Base-by-base conservation (phyloP, 2,888 invertebrate species). In the Metalampra italica region DNA sequence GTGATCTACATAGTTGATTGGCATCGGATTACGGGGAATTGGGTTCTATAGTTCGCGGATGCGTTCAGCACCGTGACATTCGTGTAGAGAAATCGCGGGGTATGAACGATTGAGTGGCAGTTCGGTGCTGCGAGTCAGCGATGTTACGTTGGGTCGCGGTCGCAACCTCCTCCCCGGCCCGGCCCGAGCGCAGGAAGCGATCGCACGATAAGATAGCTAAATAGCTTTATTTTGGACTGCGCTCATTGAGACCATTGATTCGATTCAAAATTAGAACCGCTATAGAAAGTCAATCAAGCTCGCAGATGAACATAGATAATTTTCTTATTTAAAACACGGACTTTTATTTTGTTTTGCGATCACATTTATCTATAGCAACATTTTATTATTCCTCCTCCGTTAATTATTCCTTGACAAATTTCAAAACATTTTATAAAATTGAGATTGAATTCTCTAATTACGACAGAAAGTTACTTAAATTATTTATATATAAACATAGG, bases 1-100 rank as follows among this genome's bases (percentile, higher is more conserved):
- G 71, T 81, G 84, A 81, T 85, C 89, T 80, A 88, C 82, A 85
- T 86, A 78, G 76, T 71, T 80, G 87, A 88, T 89, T 87, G 81
- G 83, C 73, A 69, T 78, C 82, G 80, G 82, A 82, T 88, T 82
- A 78, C 70, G 75, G 66, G 69, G 74, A 85, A 86, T 82, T 81
- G 70, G 81, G 75, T 68, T 79, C 65, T 63, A 64, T 65, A 68
- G 71, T 70, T 71, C 64, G 70, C 66, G 67, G 59, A 71, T 69
- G 72, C 71, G 71, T 68, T 77, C 74, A 66, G 72, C 66, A 73
- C 77, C 82, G 78, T 82, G 81, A 84, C 81, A 80, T 82, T 83
- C 71, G 78, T 79, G 74, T 69, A 68, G 82, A 76, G 79, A 85
- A 80, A 83, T 81, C 75, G 66, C 62, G 57, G 57, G 59, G 55